Conservation (phyloP, 2,797 vertebrate genomes). For the Geotrypetes seraphini region DNA sequence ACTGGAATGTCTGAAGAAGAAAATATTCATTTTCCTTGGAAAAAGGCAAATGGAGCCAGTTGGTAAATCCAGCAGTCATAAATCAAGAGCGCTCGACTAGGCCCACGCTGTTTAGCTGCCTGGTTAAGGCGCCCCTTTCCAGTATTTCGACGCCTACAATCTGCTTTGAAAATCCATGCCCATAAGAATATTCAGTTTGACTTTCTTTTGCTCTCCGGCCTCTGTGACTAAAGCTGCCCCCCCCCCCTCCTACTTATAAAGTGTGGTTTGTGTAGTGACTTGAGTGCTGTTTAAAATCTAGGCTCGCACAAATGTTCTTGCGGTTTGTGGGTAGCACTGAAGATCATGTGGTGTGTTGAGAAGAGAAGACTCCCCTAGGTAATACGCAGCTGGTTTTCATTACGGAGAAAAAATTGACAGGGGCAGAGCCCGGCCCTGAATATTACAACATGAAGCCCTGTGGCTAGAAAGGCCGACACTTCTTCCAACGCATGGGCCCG, state of each 20-base stretch:
- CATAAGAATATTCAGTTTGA: constrained; percentile 5
- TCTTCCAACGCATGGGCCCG: too few species aligned
- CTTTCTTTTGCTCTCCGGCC: constrained; percentile 33
- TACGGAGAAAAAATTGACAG: constrained; percentile 45
- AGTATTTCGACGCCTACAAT: too few species aligned
- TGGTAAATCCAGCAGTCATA: too few species aligned
- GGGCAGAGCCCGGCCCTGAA: constrained; percentile 35
- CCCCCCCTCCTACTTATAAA: constrained; percentile 59
- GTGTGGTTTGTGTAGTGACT: constrained; percentile 70
- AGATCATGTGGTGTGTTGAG: constrained; percentile 56
- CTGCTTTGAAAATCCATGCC: too few species aligned
- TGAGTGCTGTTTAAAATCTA: constrained; percentile 67
- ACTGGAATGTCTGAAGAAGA: too few species aligned
- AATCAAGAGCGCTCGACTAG: too few species aligned
- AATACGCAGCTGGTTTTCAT: constrained; percentile 64
- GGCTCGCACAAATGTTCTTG: constrained; percentile 63
- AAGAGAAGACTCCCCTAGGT: constrained; percentile 55
- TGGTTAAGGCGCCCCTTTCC: too few species aligned
- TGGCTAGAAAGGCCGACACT: constrained; percentile 14
- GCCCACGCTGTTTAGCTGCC: too few species aligned
- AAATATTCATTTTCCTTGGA: too few species aligned
- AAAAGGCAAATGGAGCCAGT: too few species aligned
- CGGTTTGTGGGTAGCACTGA: constrained; percentile 62
- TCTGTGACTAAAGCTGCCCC: constrained; percentile 36
- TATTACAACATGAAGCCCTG: constrained; percentile 30